These are phyloP conservation scores for Lasiommata megera DNA, from an alignment of 2,888 invertebrate species.

Conservation along the genomic window DNA sequence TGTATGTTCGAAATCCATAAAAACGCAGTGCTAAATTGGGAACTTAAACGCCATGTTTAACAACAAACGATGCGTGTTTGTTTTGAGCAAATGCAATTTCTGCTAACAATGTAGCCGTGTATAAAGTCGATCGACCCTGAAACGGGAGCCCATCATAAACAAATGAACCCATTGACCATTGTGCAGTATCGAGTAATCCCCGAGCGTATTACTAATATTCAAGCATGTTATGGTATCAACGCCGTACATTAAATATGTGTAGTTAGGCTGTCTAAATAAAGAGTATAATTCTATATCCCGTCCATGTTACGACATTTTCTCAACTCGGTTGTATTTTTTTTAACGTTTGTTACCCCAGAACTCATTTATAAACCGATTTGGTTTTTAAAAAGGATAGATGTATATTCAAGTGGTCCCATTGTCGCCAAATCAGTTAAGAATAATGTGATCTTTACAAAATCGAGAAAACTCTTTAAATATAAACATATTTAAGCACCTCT, in stretches of 20 bases:
- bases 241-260: neutral
- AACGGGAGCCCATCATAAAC: constrained; percentile 55
- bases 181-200: constrained; percentile 47
- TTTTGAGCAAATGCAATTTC: constrained; percentile 59
- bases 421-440: too few species aligned
- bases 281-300: neutral
- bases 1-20: neutral
- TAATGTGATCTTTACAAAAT: too few species aligned
- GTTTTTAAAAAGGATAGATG: too few species aligned
- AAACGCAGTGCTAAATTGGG: neutral
- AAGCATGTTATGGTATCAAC: neutral
- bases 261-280: neutral
- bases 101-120: constrained; percentile 52
- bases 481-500: too few species aligned
- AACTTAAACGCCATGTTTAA: constrained; percentile 28
- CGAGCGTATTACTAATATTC: constrained; percentile 26
- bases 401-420: too few species aligned
- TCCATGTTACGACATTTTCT: neutral
- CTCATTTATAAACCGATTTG: too few species aligned
- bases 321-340: too few species aligned
- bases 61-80: constrained; percentile 23
- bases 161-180: constrained; percentile 47
- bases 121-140: constrained; percentile 47
- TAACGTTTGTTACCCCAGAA: too few species aligned
- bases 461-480: too few species aligned